These are phyloP conservation scores for Aporophyla lueneburgensis DNA, from an alignment of 2,888 invertebrate genomes.

Conservation along the genomic window DNA sequence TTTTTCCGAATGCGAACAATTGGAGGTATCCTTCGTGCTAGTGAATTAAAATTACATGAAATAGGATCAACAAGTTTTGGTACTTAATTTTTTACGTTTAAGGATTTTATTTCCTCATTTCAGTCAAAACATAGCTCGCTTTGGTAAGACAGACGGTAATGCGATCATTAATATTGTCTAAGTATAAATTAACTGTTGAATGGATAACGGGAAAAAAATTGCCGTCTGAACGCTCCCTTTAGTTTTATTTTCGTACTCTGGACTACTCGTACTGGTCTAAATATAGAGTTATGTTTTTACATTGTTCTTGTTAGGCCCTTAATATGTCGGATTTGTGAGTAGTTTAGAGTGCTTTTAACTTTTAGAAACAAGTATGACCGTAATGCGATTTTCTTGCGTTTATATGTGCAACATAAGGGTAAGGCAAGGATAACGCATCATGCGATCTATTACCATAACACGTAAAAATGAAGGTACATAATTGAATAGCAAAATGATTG, in stretches of 20 bases:
- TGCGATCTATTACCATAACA: not conserved
- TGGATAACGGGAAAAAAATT: not conserved
- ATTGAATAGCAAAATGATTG: slow-evolving; percentile 76
- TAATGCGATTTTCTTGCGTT: not conserved
- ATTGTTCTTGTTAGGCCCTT: slow-evolving; percentile 3
- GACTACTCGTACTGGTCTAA: slow-evolving; percentile 23
- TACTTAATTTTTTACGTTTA: slow-evolving; percentile 14
- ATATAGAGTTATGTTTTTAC: slow-evolving; percentile 5
- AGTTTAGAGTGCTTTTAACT: slow-evolving; percentile 21
- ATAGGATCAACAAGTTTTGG: not conserved
- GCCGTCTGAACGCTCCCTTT: slow-evolving; percentile 13
- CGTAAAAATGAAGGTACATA: not conserved
- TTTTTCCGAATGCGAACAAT: not conserved
- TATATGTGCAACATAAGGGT: not conserved
- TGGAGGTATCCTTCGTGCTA: not conserved
- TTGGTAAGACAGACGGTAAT: not conserved
- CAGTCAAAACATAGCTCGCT: not conserved
- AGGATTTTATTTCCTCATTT: not conserved
- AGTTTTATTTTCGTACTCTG: slow-evolving; percentile 14
- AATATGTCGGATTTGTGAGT: slow-evolving; percentile 22
- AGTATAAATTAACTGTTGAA: not conserved
- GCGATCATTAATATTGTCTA: not conserved
- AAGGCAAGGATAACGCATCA: not conserved
- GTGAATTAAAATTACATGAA: not conserved
- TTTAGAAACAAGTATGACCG: slow-evolving; percentile 4